These are phyloP conservation scores for Myotis myotis DNA, from an alignment of 2,797 vertebrate genomes.

Conservation along the genomic window DNA sequence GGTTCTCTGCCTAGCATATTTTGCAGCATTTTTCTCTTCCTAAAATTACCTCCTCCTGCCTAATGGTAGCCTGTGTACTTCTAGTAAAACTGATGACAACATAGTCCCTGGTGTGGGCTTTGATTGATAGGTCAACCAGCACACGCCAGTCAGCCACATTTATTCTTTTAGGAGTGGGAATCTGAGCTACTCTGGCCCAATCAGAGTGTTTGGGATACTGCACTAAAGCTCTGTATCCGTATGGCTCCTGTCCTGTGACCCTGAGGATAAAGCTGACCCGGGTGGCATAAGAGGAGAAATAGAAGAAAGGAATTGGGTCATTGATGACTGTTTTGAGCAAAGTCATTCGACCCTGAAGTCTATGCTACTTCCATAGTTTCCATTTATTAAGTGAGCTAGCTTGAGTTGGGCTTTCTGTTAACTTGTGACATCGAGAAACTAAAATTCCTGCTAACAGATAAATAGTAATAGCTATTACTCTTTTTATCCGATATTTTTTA, in stretches of 20 bases:
- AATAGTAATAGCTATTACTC: not conserved
- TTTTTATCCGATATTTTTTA: not conserved
- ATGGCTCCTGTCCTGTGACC: not conserved
- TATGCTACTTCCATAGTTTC: not conserved
- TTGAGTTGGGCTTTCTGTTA: slow-evolving; percentile 25
- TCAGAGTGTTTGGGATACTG: not conserved
- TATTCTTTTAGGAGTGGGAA: not conserved
- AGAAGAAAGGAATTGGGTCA: not conserved
- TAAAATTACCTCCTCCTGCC: not conserved
- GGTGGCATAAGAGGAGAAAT: not conserved
- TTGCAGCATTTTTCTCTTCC: slow-evolving; percentile 35
- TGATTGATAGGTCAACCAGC: not conserved
- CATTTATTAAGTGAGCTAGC: not conserved
- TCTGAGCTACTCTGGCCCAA: not conserved
- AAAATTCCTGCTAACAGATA: not conserved
- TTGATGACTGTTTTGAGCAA: not conserved
- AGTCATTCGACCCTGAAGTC: not conserved
- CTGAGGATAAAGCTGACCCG: not conserved
- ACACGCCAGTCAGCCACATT: not conserved
- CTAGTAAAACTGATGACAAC: not conserved
- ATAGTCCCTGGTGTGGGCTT: not conserved
- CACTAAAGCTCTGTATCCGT: not conserved
- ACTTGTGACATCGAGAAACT: slow-evolving; percentile 8
- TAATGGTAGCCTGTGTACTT: not conserved
- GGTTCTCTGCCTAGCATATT: not conserved